phyloP scores from a whole-genome alignment of 2,888 invertebrate species.

The Craniophora ligustri region DNA sequence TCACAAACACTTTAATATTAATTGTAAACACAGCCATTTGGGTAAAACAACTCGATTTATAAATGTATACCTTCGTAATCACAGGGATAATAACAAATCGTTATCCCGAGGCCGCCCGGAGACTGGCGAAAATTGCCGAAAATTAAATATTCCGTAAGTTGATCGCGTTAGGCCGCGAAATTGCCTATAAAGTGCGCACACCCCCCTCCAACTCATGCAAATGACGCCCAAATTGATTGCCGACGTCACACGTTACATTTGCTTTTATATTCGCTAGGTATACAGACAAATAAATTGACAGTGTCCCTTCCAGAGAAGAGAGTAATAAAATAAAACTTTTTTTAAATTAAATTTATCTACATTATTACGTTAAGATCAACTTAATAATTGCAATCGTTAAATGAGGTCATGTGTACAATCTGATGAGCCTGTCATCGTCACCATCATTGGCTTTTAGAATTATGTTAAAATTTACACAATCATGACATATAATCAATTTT shows the following conservation, averaged over 20 bases:
- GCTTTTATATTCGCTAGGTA: conserved; percentile 7
- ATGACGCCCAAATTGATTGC: conserved; percentile 73
- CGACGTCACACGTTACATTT: conserved; percentile 26
- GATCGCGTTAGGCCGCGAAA: conserved; percentile 86
- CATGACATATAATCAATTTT: too few species aligned
- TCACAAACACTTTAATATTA: neutral
- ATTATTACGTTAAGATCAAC: too few species aligned
- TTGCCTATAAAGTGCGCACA: conserved; percentile 80
- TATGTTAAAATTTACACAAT: too few species aligned
- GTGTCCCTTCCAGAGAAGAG: too few species aligned
- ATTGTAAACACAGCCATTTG: conserved; percentile 12
- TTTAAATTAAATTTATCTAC: too few species aligned
- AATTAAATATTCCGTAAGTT: conserved; percentile 83
- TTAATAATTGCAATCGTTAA: too few species aligned
- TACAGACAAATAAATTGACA: too few species aligned
- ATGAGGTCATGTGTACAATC: too few species aligned
- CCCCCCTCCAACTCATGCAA: conserved; percentile 69
- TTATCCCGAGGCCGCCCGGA: conserved; percentile 60
- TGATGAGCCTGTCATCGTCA: too few species aligned
- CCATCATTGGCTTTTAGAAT: too few species aligned
- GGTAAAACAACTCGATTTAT: conserved; percentile 33
- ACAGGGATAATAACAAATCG: conserved; percentile 57
- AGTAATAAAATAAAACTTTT: too few species aligned
- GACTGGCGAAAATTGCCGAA: conserved; percentile 73
- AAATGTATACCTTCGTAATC: conserved; percentile 41